Conservation (phyloP, 1,140 invertebrate genomes). For the Globodera rostochiensis region DNA sequence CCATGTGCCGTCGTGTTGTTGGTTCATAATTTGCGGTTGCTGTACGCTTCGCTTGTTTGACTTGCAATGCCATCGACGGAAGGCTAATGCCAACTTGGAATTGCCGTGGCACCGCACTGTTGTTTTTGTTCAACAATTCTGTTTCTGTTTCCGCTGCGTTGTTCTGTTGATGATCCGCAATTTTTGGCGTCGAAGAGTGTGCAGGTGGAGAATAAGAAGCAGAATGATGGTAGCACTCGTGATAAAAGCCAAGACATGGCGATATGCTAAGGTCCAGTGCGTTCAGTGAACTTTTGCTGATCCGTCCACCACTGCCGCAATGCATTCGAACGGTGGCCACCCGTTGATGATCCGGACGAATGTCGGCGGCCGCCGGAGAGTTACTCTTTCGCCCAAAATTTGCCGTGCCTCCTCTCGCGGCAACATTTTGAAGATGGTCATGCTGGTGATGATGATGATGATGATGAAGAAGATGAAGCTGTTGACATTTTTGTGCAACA, state of each 20-base stretch:
- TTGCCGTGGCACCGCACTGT: not conserved
- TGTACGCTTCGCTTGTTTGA: constrained; percentile 17
- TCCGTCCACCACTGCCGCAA: not conserved
- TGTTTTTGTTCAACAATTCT: too few species aligned
- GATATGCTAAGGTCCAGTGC: not conserved
- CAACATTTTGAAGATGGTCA: constrained; percentile 10
- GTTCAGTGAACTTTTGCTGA: constrained; percentile 27
- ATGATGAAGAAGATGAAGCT: not conserved
- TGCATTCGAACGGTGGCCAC: constrained; percentile 4
- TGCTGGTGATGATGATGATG: not conserved
- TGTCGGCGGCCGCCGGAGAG: not conserved
- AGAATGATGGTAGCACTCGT: not conserved
- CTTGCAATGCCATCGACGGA: not conserved
- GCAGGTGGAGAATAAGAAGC: not conserved
- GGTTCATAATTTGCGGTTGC: constrained; percentile 6
- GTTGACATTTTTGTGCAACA: not conserved
- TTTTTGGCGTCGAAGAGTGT: not conserved
- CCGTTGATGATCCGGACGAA: not conserved
- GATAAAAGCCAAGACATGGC: not conserved
- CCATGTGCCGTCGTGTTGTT: not conserved
- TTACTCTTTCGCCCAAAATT: not conserved
- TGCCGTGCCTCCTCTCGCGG: not conserved
- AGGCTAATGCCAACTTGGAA: constrained; percentile 7
- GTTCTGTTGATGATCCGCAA: too few species aligned
- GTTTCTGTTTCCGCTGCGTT: too few species aligned